Base-by-base conservation (phyloP, 2,113 vertebrate genomes). In the Varanus salvator region DNA sequence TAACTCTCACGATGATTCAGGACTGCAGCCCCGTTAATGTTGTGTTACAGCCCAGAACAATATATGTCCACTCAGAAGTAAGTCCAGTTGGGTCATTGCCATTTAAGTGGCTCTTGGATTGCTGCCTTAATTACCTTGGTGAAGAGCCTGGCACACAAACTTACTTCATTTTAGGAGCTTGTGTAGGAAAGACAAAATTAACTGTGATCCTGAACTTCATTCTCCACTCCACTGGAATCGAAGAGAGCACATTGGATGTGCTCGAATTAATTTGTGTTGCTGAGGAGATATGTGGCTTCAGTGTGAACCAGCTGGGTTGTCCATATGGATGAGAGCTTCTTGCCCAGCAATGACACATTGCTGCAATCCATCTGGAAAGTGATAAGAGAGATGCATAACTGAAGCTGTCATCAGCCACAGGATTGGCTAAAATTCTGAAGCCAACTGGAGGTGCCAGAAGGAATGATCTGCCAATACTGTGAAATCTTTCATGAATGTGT, bases 311-410 rank as follows among this genome's bases (percentile, higher is more conserved):
- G 87, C 87, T 89, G 87, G 87, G 69, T 89, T 89, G 80, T 64
- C 87, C 87, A 89, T 89, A 89, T 89, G 87, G 87, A 83, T n/a
- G 80, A 75, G 87, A 89, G 80, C 71, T 60, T 57, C 54, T 25
- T 89, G 87, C 87, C 87, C 87, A 82, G 80, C 68, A 44, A 83
- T 89, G 87, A 89, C 69, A 89, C 87, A 89, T 83, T 74, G 80
- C 87, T 75, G 38, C 75, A 60, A 75, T 89, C 87, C 87, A 89
- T 89, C 80, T 89, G 87, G 87, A 89, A 83, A n/a, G 87, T 89
- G 87, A 83, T 89, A 82, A 88, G 87, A 83, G 80, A 64, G 87
- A 72, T 29, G 34, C 29, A 29, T 89, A 89, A 89, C 87, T 89
- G 80, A 81, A 83, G 71, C 80, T 89, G 87, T 89, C 87, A 44